Percentiles rank a stretch among this genome's conserved stretches.
phyloP scores from a whole-genome alignment of 2,113 vertebrate species.

The Eubucco bourcierii region DNA sequence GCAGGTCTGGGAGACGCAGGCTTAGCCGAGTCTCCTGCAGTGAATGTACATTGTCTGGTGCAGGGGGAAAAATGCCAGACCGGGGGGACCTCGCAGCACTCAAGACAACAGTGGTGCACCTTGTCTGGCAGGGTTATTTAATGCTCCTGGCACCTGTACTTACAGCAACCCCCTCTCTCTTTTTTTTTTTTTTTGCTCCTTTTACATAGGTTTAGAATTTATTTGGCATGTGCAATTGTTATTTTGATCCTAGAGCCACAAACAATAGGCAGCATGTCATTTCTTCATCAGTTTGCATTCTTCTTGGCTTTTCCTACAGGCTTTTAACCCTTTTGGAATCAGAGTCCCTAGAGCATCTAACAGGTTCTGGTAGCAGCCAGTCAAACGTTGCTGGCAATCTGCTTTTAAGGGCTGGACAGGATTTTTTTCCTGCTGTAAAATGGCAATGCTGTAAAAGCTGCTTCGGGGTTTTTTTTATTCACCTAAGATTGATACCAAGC shows the following conservation, averaged over 20 bases:
- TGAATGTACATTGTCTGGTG: slow-evolving; percentile 91
- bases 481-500: background rate
- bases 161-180: slow-evolving; percentile 65
- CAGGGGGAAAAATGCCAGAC: slow-evolving; percentile 78
- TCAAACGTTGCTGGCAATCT: background rate
- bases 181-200: slow-evolving; percentile 37
- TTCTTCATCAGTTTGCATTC: slow-evolving; percentile 77
- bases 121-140: slow-evolving; percentile 84
- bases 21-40: slow-evolving; percentile 90
- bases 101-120: slow-evolving; percentile 82
- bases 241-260: slow-evolving; percentile 80
- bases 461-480: background rate
- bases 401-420: background rate
- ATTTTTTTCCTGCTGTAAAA: background rate
- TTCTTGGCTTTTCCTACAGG: slow-evolving; percentile 53
- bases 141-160: slow-evolving; percentile 84
- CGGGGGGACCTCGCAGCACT: slow-evolving; percentile 75
- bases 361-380: background rate
- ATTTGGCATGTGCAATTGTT: slow-evolving; percentile 84
- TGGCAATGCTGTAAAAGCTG: background rate
- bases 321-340: slow-evolving; percentile 70
- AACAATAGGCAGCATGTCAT: slow-evolving; percentile 83
- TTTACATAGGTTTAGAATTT: slow-evolving; percentile 83
- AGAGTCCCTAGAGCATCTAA: background rate
- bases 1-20: slow-evolving; percentile 96